Conservation (phyloP, 2,113 vertebrate species). For the Morone saxatilis region DNA sequence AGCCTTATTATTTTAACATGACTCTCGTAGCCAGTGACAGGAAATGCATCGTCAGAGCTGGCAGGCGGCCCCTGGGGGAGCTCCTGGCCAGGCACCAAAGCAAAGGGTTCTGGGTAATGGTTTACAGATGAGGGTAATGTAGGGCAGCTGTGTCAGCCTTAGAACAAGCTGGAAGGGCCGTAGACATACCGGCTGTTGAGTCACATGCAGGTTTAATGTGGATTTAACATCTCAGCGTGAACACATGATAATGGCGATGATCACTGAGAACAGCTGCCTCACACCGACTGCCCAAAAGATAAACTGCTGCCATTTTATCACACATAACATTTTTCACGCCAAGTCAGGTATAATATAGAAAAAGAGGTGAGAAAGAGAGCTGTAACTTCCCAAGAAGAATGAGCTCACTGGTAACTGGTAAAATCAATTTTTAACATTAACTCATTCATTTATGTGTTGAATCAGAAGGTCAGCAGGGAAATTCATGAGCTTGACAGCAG, state of each 20-base stretch:
- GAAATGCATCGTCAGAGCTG: slow-evolving; percentile 58
- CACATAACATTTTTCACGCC: background rate
- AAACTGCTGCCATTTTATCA: background rate
- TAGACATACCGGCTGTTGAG: slow-evolving; percentile 57
- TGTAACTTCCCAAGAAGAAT: background rate
- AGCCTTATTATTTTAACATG: slow-evolving; percentile 51
- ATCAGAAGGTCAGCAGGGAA: background rate
- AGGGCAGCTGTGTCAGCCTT: slow-evolving; percentile 51
- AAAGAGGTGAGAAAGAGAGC: background rate
- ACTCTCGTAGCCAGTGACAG: slow-evolving; percentile 46
- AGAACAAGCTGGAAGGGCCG: slow-evolving; percentile 32
- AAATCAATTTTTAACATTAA: background rate
- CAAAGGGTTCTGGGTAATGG: slow-evolving; percentile 68
- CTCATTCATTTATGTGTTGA: no score
- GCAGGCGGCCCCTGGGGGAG: slow-evolving; percentile 32
- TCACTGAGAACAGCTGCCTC: slow-evolving; percentile 46
- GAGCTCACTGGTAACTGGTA: background rate
- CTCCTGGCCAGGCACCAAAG: slow-evolving; percentile 42
- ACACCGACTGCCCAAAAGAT: background rate
- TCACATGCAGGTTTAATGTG: slow-evolving; percentile 58
- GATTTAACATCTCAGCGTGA: slow-evolving; percentile 31
- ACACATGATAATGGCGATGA: slow-evolving; percentile 36
- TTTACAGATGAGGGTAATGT: slow-evolving; percentile 65
- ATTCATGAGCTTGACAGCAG: background rate
- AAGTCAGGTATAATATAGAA: no score